Conservation (phyloP, 2,797 vertebrate genomes). For the Agapornis canus region DNA sequence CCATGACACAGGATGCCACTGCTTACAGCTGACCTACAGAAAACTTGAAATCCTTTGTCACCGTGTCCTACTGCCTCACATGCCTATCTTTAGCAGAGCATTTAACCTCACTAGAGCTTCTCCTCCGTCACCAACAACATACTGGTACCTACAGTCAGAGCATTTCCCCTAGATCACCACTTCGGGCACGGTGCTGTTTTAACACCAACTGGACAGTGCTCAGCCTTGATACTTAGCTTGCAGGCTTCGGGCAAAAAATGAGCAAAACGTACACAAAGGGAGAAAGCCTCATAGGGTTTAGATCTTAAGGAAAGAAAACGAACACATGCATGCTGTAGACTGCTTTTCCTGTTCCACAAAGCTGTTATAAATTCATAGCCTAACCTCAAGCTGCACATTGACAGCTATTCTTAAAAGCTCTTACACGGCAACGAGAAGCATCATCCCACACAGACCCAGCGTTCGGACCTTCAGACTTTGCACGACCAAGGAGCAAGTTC, state of each 20-base stretch:
- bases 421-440: neutral
- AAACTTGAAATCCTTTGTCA: neutral
- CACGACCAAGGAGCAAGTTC: neutral
- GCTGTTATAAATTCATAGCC: neutral
- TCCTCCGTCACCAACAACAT: neutral
- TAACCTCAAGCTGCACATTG: neutral
- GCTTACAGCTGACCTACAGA: neutral
- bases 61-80: neutral
- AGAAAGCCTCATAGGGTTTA: neutral
- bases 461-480: fast-evolving
- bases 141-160: fast-evolving
- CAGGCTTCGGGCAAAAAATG: neutral
- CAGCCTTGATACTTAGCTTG: neutral
- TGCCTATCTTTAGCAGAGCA: neutral
- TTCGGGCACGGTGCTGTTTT: neutral
- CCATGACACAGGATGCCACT: neutral
- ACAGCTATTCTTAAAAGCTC: neutral
- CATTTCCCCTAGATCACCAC: neutral
- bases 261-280: neutral
- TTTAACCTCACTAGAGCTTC: neutral
- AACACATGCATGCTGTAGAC: neutral
- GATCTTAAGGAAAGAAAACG: neutral
- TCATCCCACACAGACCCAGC: neutral
- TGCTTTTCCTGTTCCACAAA: neutral
- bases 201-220: neutral